A percentile compares a stretch with the other conserved stretches of the same genome.
phyloP scores from a whole-genome alignment of 2,113 vertebrate genomes.

The Casuarius casuarius region DNA sequence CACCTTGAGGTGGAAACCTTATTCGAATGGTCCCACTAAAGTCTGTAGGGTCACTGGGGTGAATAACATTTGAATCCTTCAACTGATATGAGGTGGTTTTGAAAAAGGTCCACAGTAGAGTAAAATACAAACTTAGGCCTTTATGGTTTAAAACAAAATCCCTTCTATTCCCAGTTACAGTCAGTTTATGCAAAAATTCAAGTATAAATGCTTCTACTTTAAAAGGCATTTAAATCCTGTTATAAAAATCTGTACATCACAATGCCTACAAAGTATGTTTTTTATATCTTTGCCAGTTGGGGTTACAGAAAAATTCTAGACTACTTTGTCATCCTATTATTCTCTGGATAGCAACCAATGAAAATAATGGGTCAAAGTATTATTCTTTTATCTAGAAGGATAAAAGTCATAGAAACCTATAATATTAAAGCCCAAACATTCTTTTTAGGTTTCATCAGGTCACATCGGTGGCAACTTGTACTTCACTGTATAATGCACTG shows the following conservation, averaged over 20 bases:
- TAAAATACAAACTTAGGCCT: neutral
- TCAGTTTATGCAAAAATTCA: neutral
- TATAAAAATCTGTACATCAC: neutral
- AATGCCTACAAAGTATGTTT: neutral
- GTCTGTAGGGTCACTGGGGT: neutral
- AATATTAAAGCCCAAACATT: neutral
- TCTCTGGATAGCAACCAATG: neutral
- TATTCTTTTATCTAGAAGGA: neutral
- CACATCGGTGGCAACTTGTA: neutral
- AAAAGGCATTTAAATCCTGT: neutral
- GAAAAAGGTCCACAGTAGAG: neutral
- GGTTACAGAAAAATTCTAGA: neutral
- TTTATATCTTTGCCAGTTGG: neutral
- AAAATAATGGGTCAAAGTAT: neutral
- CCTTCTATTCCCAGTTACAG: neutral
- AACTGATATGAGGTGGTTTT: neutral
- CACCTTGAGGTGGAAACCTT: neutral
- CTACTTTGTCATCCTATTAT: neutral
- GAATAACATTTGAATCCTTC: neutral
- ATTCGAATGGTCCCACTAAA: neutral
- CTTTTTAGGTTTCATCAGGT: slow-evolving; percentile 40
- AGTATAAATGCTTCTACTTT: neutral
- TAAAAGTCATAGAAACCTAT: neutral
- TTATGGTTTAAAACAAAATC: neutral
- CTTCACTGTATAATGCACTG: neutral